phyloP scores from a whole-genome alignment of 2,888 invertebrate species.

The Apodemia duryi region DNA sequence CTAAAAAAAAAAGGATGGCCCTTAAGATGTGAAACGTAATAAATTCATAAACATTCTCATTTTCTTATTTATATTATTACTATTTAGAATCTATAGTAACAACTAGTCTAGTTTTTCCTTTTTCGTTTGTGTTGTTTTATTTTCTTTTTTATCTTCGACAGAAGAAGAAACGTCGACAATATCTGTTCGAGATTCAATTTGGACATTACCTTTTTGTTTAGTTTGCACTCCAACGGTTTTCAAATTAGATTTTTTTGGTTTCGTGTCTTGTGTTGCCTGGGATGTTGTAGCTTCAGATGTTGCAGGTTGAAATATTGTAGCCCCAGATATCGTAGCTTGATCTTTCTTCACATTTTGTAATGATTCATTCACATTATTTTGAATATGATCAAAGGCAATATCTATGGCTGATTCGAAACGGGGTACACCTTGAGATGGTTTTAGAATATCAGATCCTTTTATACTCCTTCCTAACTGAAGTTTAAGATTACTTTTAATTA shows the following conservation, averaged over 20 bases:
- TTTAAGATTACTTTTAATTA: background rate
- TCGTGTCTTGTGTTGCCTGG: conserved; percentile 1
- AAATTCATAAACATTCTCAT: no score
- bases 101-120: conserved; percentile 52
- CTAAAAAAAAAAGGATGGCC: no score
- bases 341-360: background rate
- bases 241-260: conserved; percentile 39
- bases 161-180: conserved; percentile 12
- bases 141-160: conserved; percentile 24
- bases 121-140: conserved; percentile 42
- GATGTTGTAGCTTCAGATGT: background rate
- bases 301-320: background rate
- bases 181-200: conserved; percentile 38
- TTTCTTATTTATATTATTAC: no score
- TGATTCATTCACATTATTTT: background rate
- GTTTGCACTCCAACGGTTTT: conserved; percentile 44
- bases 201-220: conserved; percentile 35
- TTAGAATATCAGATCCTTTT: background rate
- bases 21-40: no score
- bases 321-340: background rate
- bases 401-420: background rate
- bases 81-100: background rate
- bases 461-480: background rate
- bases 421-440: background rate
- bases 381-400: background rate